phyloP scores from a whole-genome alignment of 2,797 vertebrate genomes.

The Coranthus polyacanthus region DNA sequence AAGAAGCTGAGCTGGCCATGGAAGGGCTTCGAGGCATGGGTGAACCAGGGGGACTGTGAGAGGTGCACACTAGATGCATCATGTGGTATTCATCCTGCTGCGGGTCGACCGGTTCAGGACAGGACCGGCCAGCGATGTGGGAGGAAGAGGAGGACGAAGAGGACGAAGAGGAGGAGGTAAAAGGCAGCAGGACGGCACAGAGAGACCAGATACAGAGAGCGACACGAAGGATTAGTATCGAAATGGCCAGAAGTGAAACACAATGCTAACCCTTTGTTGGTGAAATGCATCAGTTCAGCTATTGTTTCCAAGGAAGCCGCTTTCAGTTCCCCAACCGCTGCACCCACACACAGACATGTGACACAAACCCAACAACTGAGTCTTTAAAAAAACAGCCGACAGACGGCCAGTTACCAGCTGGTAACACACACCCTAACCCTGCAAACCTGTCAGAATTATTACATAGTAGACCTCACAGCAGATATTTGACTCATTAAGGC shows the following conservation, averaged over 20 bases:
- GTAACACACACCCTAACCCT: too few species aligned
- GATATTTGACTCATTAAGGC: too few species aligned
- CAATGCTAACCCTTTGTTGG: conserved; percentile 55
- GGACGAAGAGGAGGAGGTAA: conserved; percentile 2
- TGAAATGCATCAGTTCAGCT: conserved; percentile 40
- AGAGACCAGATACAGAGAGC: conserved; percentile 3
- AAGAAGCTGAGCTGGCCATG: conserved; percentile 64
- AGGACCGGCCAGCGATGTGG: background rate
- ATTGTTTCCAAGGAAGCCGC: conserved; percentile 48
- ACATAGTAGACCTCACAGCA: too few species aligned
- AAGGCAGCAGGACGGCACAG: conserved; percentile 9
- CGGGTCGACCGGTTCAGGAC: conserved; percentile 10
- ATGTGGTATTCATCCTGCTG: conserved; percentile 98
- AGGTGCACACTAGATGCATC: conserved; percentile 95
- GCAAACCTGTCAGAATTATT: too few species aligned
- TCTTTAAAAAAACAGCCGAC: background rate
- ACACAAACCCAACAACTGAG: background rate
- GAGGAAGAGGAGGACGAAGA: conserved; percentile 15
- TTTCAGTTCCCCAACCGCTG: conserved; percentile 37
- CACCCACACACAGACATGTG: conserved; percentile 1
- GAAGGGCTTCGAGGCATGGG: conserved; percentile 83
- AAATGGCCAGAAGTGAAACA: conserved; percentile 57
- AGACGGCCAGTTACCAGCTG: background rate
- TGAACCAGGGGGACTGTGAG: conserved; percentile 90
- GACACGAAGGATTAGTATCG: conserved; percentile 43